Evolutionary conservation across 1,140 invertebrate genomes (phyloP).

Genomic region (Diachasma alloeum): DNA sequence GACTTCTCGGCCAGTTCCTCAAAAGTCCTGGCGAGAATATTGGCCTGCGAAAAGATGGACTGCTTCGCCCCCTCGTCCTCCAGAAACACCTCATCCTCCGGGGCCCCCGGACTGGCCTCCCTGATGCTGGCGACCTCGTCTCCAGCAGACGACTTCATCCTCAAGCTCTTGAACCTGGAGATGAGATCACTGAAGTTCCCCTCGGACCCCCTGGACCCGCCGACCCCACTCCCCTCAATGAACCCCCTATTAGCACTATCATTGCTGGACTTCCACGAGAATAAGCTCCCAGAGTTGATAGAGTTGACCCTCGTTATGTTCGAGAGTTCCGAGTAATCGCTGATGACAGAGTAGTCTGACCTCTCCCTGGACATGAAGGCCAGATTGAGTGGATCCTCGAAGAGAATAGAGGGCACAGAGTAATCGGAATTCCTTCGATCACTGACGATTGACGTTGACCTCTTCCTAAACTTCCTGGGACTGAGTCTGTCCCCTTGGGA

Average conservation of each 20-base stretch:
- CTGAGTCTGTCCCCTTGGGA: slow-evolving; percentile 38
- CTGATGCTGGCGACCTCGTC: too few relatives aligned
- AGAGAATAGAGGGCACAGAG: slow-evolving; percentile 29
- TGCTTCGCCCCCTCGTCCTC: neutral
- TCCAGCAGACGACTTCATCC: slow-evolving; percentile 7
- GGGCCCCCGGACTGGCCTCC: too few relatives aligned
- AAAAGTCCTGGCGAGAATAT: slow-evolving; percentile 46
- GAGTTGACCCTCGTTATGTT: slow-evolving; percentile 37
- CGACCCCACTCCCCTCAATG: slow-evolving; percentile 28
- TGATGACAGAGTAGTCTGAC: slow-evolving; percentile 31
- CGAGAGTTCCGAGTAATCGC: slow-evolving; percentile 42
- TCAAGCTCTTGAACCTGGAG: neutral
- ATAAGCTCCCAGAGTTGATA: slow-evolving; percentile 27
- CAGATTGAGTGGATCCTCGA: slow-evolving; percentile 35
- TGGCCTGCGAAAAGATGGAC: slow-evolving; percentile 46
- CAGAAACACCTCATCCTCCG: neutral
- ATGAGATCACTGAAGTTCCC: neutral
- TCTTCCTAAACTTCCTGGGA: slow-evolving; percentile 19
- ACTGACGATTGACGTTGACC: slow-evolving; percentile 31
- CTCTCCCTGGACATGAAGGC: slow-evolving; percentile 25
- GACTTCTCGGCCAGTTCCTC: slow-evolving; percentile 43
- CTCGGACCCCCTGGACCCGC: neutral
- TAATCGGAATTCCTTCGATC: neutral
- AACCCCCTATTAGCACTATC: slow-evolving; percentile 45
- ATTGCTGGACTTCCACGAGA: slow-evolving; percentile 33